Conservation (phyloP, 2,797 vertebrate species). For the Melanotaenia trifasciata region DNA sequence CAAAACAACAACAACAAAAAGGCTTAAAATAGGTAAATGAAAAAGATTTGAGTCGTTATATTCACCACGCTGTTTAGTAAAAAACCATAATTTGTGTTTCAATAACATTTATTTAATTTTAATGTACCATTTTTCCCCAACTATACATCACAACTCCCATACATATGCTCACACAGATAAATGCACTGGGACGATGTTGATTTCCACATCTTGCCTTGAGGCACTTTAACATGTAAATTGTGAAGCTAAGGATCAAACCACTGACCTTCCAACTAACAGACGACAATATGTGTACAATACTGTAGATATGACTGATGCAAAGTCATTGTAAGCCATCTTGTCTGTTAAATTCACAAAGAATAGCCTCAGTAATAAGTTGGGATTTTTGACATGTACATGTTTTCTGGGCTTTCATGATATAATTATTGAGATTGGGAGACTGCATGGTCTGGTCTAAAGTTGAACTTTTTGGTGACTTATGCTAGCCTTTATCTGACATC, state of each 20-base stretch:
- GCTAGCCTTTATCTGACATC: neutral
- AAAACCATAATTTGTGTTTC: too few species aligned
- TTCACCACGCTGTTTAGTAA: too few species aligned
- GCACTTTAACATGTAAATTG: neutral
- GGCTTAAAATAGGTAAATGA: neutral
- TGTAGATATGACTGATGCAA: constrained; percentile 1
- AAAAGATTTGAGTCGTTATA: too few species aligned
- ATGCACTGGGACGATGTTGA: neutral
- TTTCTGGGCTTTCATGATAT: neutral
- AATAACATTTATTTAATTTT: too few species aligned
- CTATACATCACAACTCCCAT: too few species aligned
- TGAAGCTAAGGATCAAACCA: neutral
- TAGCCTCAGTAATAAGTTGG: neutral
- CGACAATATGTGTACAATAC: neutral
- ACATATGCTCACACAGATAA: too few species aligned
- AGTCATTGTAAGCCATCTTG: neutral
- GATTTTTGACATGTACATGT: neutral
- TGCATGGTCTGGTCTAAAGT: neutral
- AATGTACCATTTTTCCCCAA: too few species aligned
- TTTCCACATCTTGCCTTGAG: neutral
- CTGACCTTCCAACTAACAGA: neutral
- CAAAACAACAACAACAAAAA: too few species aligned
- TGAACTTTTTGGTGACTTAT: neutral
- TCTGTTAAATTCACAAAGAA: neutral
- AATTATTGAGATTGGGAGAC: too few species aligned